A percentile compares a stretch with the other conserved stretches of the same genome.
These are phyloP conservation scores for Ibycter americanus DNA, from an alignment of 2,797 vertebrate genomes.

Conservation along the genomic window DNA sequence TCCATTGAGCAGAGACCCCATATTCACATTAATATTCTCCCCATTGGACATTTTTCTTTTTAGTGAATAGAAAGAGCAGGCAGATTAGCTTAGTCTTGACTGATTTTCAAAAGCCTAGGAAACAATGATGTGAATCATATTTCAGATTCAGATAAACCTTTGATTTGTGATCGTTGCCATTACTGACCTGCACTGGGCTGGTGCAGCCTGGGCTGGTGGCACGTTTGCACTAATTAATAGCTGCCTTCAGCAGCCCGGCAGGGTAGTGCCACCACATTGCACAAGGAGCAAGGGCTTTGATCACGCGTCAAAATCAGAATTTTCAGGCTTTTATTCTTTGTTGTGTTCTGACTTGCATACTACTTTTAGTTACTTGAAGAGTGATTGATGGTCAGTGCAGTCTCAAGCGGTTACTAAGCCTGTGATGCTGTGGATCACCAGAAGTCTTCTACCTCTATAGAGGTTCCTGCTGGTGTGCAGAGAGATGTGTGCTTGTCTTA, in stretches of 20 bases:
- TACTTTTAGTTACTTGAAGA: conserved; percentile 3
- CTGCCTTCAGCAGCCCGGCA: background rate
- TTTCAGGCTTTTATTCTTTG: conserved; percentile 5
- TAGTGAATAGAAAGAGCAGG: background rate
- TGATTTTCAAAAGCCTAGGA: background rate
- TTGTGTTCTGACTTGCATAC: background rate
- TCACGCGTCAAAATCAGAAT: background rate
- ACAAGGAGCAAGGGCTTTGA: background rate
- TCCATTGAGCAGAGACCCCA: background rate
- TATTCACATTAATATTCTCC: background rate
- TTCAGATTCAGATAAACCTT: background rate
- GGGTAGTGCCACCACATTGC: background rate
- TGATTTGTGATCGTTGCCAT: background rate
- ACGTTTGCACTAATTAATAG: background rate
- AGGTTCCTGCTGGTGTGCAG: background rate
- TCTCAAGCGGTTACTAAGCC: background rate
- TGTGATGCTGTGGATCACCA: background rate
- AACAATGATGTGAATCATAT: background rate
- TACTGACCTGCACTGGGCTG: background rate
- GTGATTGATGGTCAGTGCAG: background rate
- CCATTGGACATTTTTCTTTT: background rate
- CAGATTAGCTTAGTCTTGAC: background rate
- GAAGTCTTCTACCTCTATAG: background rate
- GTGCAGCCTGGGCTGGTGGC: background rate
- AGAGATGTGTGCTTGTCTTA: background rate